Evolutionary conservation across 1,140 invertebrate species (phyloP).

Genomic region (Yoshiicerus persimilis): DNA sequence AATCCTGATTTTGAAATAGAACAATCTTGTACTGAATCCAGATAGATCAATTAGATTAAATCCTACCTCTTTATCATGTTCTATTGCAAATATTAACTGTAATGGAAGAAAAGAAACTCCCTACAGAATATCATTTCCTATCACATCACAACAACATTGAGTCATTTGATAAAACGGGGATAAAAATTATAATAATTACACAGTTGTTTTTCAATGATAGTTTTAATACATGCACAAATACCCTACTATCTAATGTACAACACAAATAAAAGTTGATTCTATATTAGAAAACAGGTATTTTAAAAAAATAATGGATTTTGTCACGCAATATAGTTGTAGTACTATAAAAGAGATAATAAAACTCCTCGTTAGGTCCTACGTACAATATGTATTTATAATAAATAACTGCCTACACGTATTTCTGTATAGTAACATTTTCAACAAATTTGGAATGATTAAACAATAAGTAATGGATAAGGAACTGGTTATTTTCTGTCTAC

Average conservation of each 20-base stretch:
- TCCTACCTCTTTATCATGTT: not conserved
- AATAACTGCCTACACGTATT: not conserved
- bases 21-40: not conserved
- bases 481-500: not conserved
- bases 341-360: not conserved
- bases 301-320: not conserved
- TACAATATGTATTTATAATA: not conserved
- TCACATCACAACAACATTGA: slow-evolving; percentile 9
- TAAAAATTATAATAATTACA: not conserved
- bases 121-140: not conserved
- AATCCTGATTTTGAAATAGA: too few relatives aligned
- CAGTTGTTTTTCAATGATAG: not conserved
- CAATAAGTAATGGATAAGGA: not conserved
- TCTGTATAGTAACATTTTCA: not conserved
- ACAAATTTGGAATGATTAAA: not conserved
- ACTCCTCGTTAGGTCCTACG: not conserved
- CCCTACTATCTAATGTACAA: not conserved
- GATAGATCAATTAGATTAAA: not conserved
- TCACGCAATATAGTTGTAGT: not conserved
- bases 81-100: not conserved
- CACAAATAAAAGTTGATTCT: not conserved
- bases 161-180: not conserved
- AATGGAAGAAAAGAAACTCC: not conserved
- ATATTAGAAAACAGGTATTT: not conserved
- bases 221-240: not conserved